Percentiles rank a stretch among this genome's conserved stretches.
Conservation (phyloP, 2,113 vertebrate species). For the Dasyornis broadbenti region DNA sequence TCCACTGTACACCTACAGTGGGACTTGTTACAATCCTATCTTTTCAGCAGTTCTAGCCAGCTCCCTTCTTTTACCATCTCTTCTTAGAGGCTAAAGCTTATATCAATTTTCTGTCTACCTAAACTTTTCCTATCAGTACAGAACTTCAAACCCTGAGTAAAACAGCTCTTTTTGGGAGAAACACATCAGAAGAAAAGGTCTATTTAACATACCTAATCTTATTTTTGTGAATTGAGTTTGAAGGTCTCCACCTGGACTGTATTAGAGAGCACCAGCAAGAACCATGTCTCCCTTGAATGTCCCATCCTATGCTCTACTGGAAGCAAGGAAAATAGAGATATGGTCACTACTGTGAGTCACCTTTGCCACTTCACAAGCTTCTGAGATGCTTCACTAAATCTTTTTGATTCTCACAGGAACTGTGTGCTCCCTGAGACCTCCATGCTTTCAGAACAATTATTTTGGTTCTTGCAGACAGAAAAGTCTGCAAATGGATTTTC, state of each 20-base stretch:
- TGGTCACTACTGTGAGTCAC: background rate
- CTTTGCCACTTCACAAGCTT: background rate
- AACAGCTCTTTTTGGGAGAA: background rate
- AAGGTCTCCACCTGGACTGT: background rate
- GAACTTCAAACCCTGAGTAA: background rate
- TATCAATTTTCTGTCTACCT: background rate
- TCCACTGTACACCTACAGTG: background rate
- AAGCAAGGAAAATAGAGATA: background rate
- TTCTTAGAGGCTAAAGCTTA: background rate
- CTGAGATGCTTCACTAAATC: background rate
- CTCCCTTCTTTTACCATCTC: background rate
- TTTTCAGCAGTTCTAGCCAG: background rate
- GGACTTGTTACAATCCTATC: background rate
- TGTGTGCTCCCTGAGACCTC: fast-evolving
- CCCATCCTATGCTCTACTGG: fast-evolving
- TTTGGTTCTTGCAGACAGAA: background rate
- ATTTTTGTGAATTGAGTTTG: background rate
- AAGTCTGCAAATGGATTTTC: background rate
- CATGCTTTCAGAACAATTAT: background rate
- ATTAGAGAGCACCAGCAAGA: background rate
- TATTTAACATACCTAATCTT: background rate
- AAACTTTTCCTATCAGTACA: background rate
- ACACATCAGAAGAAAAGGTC: background rate
- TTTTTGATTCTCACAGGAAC: background rate
- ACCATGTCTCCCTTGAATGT: background rate